Percentiles rank a stretch among this genome's conserved stretches.
Conservation (phyloP, 2,888 invertebrate genomes). For the Carpatolechia fugitivella region DNA sequence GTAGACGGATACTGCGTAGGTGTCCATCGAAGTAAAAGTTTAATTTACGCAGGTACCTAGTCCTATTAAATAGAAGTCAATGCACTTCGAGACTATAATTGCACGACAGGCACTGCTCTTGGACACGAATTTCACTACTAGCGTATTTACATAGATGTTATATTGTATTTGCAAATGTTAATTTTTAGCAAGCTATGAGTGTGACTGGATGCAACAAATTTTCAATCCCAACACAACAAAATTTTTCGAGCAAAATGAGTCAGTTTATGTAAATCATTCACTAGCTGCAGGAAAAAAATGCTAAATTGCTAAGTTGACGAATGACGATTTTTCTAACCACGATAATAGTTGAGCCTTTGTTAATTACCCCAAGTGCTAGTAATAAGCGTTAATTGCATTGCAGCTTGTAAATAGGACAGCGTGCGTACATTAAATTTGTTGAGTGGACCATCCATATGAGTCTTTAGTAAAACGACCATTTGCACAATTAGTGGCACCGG, state of each 20-base stretch:
- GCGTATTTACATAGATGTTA: too few relatives aligned
- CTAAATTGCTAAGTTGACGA: too few relatives aligned
- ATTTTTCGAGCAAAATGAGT: too few relatives aligned
- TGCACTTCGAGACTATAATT: not conserved
- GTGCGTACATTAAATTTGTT: conserved; percentile 46
- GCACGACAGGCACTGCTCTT: too few relatives aligned
- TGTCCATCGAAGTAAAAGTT: not conserved
- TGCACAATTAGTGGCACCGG: conserved; percentile 49
- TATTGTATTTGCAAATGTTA: too few relatives aligned
- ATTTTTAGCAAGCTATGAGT: too few relatives aligned
- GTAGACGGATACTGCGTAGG: not conserved
- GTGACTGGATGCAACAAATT: too few relatives aligned
- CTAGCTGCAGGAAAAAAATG: too few relatives aligned
- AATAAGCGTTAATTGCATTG: conserved; percentile 34
- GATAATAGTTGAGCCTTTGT: not conserved
- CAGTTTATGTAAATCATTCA: too few relatives aligned
- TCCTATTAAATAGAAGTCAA: not conserved
- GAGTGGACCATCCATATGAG: conserved; percentile 50
- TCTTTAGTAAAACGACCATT: conserved; percentile 34
- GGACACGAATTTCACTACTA: too few relatives aligned
- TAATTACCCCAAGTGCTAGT: conserved; percentile 20
- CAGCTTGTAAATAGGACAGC: conserved; percentile 31
- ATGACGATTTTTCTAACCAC: not conserved
- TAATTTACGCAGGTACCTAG: not conserved
- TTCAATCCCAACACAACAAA: too few relatives aligned